phyloP scores from a whole-genome alignment of 2,888 invertebrate genomes.

The Troilus luridus region DNA sequence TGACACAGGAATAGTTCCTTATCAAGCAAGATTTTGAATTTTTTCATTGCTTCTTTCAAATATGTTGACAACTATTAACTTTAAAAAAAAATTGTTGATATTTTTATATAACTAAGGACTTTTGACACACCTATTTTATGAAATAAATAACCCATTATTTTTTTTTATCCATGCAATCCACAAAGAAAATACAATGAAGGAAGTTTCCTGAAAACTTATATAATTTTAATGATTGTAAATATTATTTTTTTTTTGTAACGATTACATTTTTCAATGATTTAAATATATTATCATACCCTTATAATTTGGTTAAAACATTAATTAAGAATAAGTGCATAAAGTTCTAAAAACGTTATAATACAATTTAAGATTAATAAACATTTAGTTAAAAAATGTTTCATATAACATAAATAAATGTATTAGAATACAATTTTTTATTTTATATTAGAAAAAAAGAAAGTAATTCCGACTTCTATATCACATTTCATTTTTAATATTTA shows the following conservation, averaged over 20 bases:
- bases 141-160: background rate
- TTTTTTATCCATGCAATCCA: background rate
- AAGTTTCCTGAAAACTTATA: background rate
- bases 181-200: background rate
- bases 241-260: background rate
- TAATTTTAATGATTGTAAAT: background rate
- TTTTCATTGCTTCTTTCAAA: background rate
- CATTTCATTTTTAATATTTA: background rate
- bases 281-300: background rate
- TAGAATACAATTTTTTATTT: background rate
- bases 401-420: background rate
- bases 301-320: background rate
- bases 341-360: background rate
- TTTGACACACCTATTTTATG: background rate
- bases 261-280: background rate
- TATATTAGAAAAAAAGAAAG: background rate
- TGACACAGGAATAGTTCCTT: too few species aligned
- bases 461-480: background rate
- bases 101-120: background rate
- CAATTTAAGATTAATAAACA: background rate
- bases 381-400: background rate
- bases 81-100: background rate
- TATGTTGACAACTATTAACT: background rate
- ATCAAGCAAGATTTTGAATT: background rate
- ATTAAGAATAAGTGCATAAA: background rate